phyloP scores from a whole-genome alignment of 2,113 vertebrate genomes.

The Tylochromis polylepis region DNA sequence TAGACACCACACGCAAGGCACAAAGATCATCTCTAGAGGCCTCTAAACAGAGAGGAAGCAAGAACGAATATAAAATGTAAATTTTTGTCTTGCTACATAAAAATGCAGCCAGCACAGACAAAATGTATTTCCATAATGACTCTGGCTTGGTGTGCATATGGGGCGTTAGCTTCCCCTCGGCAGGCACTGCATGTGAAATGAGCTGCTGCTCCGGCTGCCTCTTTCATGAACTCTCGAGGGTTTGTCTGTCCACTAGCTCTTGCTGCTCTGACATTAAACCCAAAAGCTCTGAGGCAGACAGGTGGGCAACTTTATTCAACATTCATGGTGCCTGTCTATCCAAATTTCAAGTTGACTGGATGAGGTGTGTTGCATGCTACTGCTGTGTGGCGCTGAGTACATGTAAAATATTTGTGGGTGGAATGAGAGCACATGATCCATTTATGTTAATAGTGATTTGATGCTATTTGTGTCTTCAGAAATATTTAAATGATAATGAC shows the following conservation, averaged over 20 bases:
- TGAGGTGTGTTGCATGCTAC: neutral
- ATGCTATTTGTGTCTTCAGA: neutral
- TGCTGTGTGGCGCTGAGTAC: neutral
- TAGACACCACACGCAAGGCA: neutral
- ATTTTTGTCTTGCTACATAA: slow-evolving; percentile 38
- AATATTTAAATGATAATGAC: neutral
- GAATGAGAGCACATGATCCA: neutral
- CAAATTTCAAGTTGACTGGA: neutral
- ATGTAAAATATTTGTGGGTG: neutral
- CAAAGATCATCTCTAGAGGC: slow-evolving; percentile 32
- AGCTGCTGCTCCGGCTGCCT: slow-evolving; percentile 38
- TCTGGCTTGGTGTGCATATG: slow-evolving; percentile 42
- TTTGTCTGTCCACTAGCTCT: slow-evolving; percentile 4
- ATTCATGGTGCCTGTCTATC: slow-evolving; percentile 17
- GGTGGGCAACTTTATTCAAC: slow-evolving; percentile 53
- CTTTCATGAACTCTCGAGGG: slow-evolving; percentile 53
- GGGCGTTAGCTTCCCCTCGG: slow-evolving; percentile 36
- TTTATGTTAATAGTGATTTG: neutral
- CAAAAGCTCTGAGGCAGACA: slow-evolving; percentile 30
- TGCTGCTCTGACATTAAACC: slow-evolving; percentile 44
- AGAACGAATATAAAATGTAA: slow-evolving; percentile 36
- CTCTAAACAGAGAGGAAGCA: slow-evolving; percentile 13
- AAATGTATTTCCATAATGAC: slow-evolving; percentile 64
- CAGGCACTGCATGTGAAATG: slow-evolving; percentile 52
- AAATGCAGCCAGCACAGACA: slow-evolving; percentile 37